phyloP scores from a whole-genome alignment of 2,113 vertebrate species.

The Spheniscus mendiculus region DNA sequence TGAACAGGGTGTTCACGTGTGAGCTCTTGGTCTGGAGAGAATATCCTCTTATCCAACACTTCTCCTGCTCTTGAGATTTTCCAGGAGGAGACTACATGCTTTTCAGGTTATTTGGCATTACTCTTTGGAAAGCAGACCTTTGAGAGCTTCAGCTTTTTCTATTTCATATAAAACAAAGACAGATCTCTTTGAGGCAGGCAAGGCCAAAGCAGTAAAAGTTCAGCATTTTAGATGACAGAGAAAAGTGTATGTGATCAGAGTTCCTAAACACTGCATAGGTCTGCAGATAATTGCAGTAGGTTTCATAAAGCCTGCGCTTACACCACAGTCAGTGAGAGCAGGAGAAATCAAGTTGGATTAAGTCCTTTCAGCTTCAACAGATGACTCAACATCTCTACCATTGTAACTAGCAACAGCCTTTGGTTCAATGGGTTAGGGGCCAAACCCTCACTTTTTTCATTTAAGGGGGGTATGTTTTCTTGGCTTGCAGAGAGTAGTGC shows the following conservation, averaged over 20 bases:
- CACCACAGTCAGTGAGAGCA: neutral
- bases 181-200: neutral
- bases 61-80: neutral
- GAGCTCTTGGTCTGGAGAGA: neutral
- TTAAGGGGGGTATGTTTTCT: neutral
- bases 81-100: neutral
- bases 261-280: neutral
- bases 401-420: neutral
- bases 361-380: neutral
- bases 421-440: neutral
- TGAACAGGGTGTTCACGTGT: rapidly evolving
- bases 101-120: neutral
- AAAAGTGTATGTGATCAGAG: neutral
- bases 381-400: neutral
- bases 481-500: neutral
- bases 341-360: neutral
- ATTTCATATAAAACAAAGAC: neutral
- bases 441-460: neutral
- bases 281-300: neutral
- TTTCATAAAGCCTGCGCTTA: neutral
- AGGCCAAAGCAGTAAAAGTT: neutral
- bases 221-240: neutral
- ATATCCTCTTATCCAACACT: neutral
- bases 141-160: neutral
- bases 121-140: neutral